These are phyloP conservation scores for Malurus melanocephalus DNA, from an alignment of 2,113 vertebrate genomes.

Conservation along the genomic window DNA sequence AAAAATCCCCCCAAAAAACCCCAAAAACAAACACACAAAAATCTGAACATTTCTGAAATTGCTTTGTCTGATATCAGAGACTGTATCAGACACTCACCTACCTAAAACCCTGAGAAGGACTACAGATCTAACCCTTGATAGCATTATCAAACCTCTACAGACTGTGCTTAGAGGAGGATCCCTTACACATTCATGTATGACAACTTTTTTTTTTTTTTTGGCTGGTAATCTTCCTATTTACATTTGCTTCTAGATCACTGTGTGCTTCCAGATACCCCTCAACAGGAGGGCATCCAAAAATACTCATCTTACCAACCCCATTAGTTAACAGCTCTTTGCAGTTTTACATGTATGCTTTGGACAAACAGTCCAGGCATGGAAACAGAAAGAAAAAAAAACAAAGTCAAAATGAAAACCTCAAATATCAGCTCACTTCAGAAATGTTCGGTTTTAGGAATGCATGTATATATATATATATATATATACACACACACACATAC, in stretches of 20 bases:
- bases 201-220: neutral
- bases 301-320: neutral
- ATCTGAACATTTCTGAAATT: neutral
- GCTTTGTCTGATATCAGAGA: neutral
- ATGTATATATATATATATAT: neutral
- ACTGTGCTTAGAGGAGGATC: neutral
- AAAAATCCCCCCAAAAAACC: neutral
- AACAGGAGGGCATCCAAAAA: neutral
- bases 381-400: neutral
- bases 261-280: neutral
- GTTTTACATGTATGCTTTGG: neutral
- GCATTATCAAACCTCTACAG: neutral
- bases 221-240: neutral
- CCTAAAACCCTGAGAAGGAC: neutral
- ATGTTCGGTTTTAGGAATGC: neutral
- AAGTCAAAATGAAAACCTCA: neutral
- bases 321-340: neutral
- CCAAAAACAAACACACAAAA: neutral
- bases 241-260: neutral
- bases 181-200: neutral
- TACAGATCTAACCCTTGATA: neutral
- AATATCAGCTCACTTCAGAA: neutral
- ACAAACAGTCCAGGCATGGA: neutral
- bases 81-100: neutral
- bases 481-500: neutral